Evolutionary conservation across 2,888 invertebrate species (phyloP).

Genomic region (Galeopsomyia nigrocyanea): DNA sequence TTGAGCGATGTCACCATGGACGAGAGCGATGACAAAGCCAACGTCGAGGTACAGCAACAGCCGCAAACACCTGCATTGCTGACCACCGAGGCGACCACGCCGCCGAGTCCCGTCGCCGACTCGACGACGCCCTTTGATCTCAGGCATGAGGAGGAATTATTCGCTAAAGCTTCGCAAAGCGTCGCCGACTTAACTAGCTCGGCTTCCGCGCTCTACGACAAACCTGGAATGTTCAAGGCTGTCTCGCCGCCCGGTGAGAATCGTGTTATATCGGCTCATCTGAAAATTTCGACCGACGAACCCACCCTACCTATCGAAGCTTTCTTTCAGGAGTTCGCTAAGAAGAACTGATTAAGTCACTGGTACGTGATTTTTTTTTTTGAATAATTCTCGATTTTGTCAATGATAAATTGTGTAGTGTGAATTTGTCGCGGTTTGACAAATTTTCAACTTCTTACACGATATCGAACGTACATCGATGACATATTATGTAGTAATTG

Average conservation of each 20-base stretch:
- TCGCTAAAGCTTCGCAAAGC: constrained; percentile 72
- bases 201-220: constrained; percentile 79
- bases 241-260: constrained; percentile 73
- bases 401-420: background rate
- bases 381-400: background rate
- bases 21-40: constrained; percentile 44
- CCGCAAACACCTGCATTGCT: background rate
- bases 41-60: background rate
- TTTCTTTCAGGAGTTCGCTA: constrained; percentile 81
- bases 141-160: constrained; percentile 61
- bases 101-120: background rate
- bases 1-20: constrained; percentile 48
- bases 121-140: constrained; percentile 48
- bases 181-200: constrained; percentile 82
- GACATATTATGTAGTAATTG: background rate
- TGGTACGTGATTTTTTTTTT: background rate
- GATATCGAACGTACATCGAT: too few species aligned
- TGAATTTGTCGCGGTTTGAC: too few species aligned
- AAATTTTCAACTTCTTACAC: too few species aligned
- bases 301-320: constrained; percentile 86
- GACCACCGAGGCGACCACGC: background rate
- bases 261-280: constrained; percentile 77
- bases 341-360: constrained; percentile 63
- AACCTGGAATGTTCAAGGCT: constrained; percentile 80
- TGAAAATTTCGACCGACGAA: constrained; percentile 83